Evolutionary conservation across 2,888 invertebrate genomes (phyloP).

Genomic region (Drosophila mulleri): DNA sequence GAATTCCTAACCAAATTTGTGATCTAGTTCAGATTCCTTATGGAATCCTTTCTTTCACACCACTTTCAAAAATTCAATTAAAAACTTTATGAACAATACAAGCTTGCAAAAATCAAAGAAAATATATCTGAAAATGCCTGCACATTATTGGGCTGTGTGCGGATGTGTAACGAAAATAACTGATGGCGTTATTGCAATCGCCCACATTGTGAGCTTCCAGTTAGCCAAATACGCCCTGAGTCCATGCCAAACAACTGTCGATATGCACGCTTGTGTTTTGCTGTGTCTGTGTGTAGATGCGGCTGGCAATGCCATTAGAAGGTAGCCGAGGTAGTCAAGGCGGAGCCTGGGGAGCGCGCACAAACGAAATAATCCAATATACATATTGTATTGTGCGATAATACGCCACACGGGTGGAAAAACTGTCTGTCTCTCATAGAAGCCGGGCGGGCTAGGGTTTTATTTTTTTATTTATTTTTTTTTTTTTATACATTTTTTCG

Average conservation of each 20-base stretch:
- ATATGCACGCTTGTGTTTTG: neutral
- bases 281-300: neutral
- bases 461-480: conserved; percentile 1
- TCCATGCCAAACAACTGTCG: neutral
- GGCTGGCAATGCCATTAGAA: conserved; percentile 18
- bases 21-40: neutral
- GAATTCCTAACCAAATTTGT: neutral
- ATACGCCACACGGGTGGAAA: conserved; percentile 45
- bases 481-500: conserved; percentile 20
- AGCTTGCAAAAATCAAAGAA: conserved; percentile 38
- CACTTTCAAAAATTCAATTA: conserved; percentile 12
- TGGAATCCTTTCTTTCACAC: neutral
- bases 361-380: conserved; percentile 80
- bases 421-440: conserved; percentile 25
- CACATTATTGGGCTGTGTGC: conserved; percentile 41
- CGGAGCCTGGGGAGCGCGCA: conserved; percentile 44
- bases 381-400: conserved; percentile 81
- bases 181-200: conserved; percentile 7
- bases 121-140: conserved; percentile 48
- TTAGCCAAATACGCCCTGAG: neutral
- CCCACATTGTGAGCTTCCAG: conserved; percentile 1
- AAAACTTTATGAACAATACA: conserved; percentile 14
- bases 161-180: conserved; percentile 11
- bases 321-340: conserved; percentile 8
- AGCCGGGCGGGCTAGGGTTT: conserved; percentile 7